A percentile compares a stretch with the other conserved stretches of the same genome.
phyloP scores from a whole-genome alignment of 2,888 invertebrate species.

The Leptinotarsa juncta region DNA sequence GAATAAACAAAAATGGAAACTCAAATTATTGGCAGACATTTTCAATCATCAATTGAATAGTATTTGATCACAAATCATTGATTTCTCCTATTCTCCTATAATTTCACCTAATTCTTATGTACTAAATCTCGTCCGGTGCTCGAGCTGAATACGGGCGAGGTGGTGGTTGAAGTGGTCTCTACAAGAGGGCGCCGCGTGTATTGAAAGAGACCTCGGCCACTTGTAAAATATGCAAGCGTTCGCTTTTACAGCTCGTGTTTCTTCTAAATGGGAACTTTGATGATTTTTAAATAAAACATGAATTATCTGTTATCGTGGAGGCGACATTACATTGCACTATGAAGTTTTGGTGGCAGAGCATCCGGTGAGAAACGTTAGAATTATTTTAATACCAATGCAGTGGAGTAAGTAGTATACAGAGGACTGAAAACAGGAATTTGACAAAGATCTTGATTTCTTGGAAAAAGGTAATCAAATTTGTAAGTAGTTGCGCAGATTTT shows the following conservation, averaged over 20 bases:
- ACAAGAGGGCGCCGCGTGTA: conserved; percentile 28
- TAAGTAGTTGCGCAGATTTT: too few relatives aligned
- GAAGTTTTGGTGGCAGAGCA: neutral
- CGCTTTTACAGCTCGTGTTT: conserved; percentile 44
- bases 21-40: too few relatives aligned
- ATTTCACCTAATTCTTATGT: too few relatives aligned
- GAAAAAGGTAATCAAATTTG: too few relatives aligned
- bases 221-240: conserved; percentile 48
- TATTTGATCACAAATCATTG: too few relatives aligned
- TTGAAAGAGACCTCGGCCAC: conserved; percentile 1
- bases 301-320: conserved; percentile 36
- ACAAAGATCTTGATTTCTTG: too few relatives aligned
- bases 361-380: neutral
- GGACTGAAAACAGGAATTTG: too few relatives aligned
- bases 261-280: conserved; percentile 51
- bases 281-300: conserved; percentile 52
- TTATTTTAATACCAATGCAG: neutral
- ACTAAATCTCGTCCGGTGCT: conserved; percentile 39
- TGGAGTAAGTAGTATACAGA: too few relatives aligned
- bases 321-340: conserved; percentile 13
- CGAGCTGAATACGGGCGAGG: conserved; percentile 4
- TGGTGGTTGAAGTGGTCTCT: neutral
- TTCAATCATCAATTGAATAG: too few relatives aligned
- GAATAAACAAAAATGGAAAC: too few relatives aligned
- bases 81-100: too few relatives aligned